Percentiles rank a stretch among this genome's conserved stretches.
Conservation (phyloP, 1,140 invertebrate genomes). For the Nephotettix cincticeps region DNA sequence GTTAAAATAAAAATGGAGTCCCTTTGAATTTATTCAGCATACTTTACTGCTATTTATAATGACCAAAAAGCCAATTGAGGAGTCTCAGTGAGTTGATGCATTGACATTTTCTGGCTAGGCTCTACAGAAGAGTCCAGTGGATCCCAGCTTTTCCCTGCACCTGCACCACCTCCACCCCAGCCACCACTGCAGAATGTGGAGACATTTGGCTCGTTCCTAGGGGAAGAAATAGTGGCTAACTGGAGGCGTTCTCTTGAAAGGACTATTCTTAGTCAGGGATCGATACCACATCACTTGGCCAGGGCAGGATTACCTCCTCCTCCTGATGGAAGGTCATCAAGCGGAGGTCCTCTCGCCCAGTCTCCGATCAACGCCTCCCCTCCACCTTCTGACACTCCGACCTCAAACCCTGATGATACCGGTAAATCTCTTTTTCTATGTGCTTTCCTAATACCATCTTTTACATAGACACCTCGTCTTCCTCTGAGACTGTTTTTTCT, state of each 20-base stretch:
- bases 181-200: slow-evolving; percentile 67
- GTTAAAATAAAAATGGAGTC: too few relatives aligned
- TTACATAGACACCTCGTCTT: too few relatives aligned
- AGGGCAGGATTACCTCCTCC: slow-evolving; percentile 30
- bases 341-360: slow-evolving; percentile 38
- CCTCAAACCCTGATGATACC: slow-evolving; percentile 2
- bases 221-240: slow-evolving; percentile 75
- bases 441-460: not conserved
- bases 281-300: slow-evolving; percentile 40
- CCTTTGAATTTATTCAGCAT: too few relatives aligned
- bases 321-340: slow-evolving; percentile 36
- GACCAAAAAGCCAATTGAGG: too few relatives aligned
- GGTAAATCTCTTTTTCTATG: slow-evolving; percentile 5
- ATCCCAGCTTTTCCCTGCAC: slow-evolving; percentile 50
- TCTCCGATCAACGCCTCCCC: slow-evolving; percentile 44
- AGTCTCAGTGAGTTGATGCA: too few relatives aligned
- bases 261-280: slow-evolving; percentile 56
- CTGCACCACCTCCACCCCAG: slow-evolving; percentile 38
- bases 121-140: slow-evolving; percentile 22
- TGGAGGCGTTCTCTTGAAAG: slow-evolving; percentile 71
- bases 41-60: too few relatives aligned
- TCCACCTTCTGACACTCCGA: slow-evolving; percentile 45
- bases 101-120: too few relatives aligned
- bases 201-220: slow-evolving; percentile 66
- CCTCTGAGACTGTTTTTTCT: too few relatives aligned